Conservation (phyloP, 2,888 invertebrate species). For the Glyphotaelius pellucidus region DNA sequence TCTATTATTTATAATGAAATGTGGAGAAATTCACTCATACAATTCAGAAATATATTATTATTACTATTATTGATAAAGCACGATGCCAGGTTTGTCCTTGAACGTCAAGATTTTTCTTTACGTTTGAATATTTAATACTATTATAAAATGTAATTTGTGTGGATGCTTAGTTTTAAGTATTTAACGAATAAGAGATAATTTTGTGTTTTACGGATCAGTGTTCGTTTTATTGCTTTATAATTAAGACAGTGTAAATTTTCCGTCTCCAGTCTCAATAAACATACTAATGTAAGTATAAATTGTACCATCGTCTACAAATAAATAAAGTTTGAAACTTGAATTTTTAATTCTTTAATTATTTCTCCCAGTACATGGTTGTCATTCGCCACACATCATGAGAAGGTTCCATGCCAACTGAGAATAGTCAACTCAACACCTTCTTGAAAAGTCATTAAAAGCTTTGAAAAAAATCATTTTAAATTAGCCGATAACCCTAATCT, state of each 20-base stretch:
- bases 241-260: constrained; percentile 53
- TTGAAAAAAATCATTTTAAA: too few species aligned
- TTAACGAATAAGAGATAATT: constrained; percentile 17
- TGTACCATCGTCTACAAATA: constrained; percentile 60
- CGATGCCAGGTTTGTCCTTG: neutral
- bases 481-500: too few species aligned
- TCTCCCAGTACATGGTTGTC: too few species aligned
- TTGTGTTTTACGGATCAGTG: constrained; percentile 47
- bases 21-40: neutral
- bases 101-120: neutral
- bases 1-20: neutral
- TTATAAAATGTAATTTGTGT: constrained; percentile 12
- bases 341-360: constrained; percentile 10
- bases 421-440: too few species aligned
- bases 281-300: constrained; percentile 33
- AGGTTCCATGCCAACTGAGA: too few species aligned
- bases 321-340: constrained; percentile 47
- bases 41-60: neutral
- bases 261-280: constrained; percentile 52
- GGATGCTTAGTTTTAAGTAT: constrained; percentile 30
- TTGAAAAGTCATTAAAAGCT: too few species aligned
- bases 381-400: too few species aligned
- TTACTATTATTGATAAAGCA: neutral
- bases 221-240: constrained; percentile 54
- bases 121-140: neutral